Conservation (phyloP, 2,113 vertebrate species). For the Sarotherodon lohbergeri region DNA sequence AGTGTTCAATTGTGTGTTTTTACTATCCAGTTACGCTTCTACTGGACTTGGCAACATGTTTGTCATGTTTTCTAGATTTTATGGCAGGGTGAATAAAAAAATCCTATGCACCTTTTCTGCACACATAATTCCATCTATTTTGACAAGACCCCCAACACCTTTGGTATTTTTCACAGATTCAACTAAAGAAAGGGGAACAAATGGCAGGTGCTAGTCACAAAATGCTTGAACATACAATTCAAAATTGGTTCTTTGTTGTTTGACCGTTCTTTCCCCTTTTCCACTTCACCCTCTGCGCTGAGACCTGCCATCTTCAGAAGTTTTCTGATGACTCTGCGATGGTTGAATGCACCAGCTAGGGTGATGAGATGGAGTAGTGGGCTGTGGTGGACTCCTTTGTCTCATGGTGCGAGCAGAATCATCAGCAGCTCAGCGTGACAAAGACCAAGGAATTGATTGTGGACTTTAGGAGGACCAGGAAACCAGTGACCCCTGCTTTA, state of each 20-base stretch:
- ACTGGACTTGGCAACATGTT: not conserved
- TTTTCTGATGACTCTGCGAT: not conserved
- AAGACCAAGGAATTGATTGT: not conserved
- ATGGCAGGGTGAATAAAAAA: fast-evolving
- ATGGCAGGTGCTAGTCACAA: not conserved
- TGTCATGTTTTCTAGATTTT: not conserved
- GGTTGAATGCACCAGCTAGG: not conserved
- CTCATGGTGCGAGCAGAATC: not conserved
- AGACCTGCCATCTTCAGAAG: not conserved
- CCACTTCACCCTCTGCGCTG: not conserved
- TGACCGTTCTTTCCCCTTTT: not conserved
- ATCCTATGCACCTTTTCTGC: not conserved
- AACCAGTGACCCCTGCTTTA: not conserved
- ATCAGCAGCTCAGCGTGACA: not conserved
- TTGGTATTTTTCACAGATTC: not conserved
- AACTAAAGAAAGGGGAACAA: not conserved
- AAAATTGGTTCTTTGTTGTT: not conserved
- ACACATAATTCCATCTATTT: not conserved
- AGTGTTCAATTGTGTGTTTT: not conserved
- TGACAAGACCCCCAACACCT: not conserved
- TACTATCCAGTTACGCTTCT: fast-evolving
- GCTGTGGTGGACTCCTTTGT: not conserved
- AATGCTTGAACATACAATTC: not conserved
- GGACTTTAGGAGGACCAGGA: not conserved
- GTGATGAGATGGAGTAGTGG: not conserved